phyloP scores from a whole-genome alignment of 2,113 vertebrate species.

The Sinocyclocheilus anophthalmus region DNA sequence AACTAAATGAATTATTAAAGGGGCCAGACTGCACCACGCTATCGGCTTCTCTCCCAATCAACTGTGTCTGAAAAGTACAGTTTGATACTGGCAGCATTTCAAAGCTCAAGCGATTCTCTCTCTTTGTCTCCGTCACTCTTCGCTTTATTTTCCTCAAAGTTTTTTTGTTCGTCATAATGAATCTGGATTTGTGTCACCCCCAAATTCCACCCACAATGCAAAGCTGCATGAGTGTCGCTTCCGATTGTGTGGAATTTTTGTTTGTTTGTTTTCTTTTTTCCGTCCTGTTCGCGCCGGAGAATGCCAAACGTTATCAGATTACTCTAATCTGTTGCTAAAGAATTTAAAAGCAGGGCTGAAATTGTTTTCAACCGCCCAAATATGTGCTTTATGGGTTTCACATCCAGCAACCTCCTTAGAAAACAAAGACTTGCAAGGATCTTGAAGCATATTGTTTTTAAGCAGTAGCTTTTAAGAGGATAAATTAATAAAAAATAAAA shows the following conservation, averaged over 20 bases:
- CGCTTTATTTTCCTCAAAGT: slow-evolving; percentile 51
- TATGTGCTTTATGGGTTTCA: slow-evolving; percentile 25
- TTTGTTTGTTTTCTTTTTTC: slow-evolving; percentile 61
- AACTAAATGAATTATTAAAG: slow-evolving; percentile 84
- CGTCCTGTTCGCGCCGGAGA: slow-evolving; percentile 56
- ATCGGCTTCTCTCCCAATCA: slow-evolving; percentile 79
- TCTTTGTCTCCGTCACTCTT: slow-evolving; percentile 62
- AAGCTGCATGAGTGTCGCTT: slow-evolving; percentile 54
- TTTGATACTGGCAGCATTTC: slow-evolving; percentile 77
- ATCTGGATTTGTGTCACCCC: slow-evolving; percentile 75
- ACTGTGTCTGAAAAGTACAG: slow-evolving; percentile 75
- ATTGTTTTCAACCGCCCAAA: slow-evolving; percentile 32
- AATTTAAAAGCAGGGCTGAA: slow-evolving; percentile 54
- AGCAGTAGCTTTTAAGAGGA: not conserved
- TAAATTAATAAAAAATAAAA: not conserved
- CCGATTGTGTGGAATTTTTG: slow-evolving; percentile 57
- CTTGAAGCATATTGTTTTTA: slow-evolving; percentile 1
- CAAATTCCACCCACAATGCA: slow-evolving; percentile 53
- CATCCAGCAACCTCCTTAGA: not conserved
- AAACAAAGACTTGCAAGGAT: not conserved
- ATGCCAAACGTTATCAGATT: slow-evolving; percentile 54
- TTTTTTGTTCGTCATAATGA: slow-evolving; percentile 58
- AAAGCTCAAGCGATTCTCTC: slow-evolving; percentile 70
- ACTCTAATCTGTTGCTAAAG: slow-evolving; percentile 53
- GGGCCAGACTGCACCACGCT: slow-evolving; percentile 69